Evolutionary conservation across 2,888 invertebrate species (phyloP), one percentile per base, ranked within the genome.

Genomic region (Cheilosia grossa): DNA sequence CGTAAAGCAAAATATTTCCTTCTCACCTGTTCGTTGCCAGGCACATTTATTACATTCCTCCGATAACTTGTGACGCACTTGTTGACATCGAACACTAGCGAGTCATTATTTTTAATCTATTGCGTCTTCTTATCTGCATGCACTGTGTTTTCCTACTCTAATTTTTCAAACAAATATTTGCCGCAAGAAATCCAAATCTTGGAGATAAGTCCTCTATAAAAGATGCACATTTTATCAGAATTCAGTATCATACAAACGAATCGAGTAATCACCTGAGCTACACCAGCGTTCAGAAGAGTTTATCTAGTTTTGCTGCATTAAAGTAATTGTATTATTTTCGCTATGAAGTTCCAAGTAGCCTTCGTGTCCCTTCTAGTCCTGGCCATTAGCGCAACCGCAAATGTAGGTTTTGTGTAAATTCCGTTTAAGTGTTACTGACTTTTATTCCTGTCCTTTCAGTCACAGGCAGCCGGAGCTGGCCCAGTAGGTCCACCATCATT

Each of bases 131-230:
- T 83, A 83, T 83, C 83, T 80, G 10, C 33, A 75, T 17, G n/a
- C 15, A 47, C 33, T 58, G 7, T 79, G 74, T 80, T 83, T 74
- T 75, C 70, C n/a, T 64, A 75, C 80, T 83, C 83, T 61, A 80
- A 58, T 83, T 83, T 82, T 61, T 51, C 30, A 70, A 47, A 37
- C 15, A 83, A 83, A 83, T 83, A 83, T 83, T 83, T 83, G 63
- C 24, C 10, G 7, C 59, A n/a, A 40, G 10, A 70, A 66, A n/a
- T 15, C 37, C 53, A 37, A 33, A 47, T 69, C 67, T 33, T 53
- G 24, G 13, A 69, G 53, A 53, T 42, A 30, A 27, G 40, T 53
- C 54, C 59, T 15, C 64, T 83, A 83, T 83, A 83, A 74, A 83
- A 83, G 80, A 30, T 53, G 37, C 37, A 30, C 19, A 40, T 67